Conservation (phyloP, 2,113 vertebrate species). For the Etia nguti region DNA sequence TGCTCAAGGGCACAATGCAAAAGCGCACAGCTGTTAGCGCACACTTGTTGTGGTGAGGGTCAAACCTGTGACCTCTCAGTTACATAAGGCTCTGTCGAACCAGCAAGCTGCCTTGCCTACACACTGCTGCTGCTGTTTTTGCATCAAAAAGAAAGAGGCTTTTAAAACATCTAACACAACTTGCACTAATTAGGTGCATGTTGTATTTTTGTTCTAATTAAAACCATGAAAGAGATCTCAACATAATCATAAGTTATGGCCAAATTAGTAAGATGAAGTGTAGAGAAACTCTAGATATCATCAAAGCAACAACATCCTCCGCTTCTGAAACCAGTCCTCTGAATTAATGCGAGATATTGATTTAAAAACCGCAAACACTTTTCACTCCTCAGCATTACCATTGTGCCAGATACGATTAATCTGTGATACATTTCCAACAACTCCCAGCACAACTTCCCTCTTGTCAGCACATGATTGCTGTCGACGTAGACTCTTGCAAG, state of each 20-base stretch:
- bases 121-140: background rate
- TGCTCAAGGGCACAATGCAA: slow-evolving; percentile 26
- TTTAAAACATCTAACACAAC: background rate
- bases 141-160: slow-evolving; percentile 11
- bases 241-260: background rate
- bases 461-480: background rate
- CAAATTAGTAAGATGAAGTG: background rate
- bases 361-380: background rate
- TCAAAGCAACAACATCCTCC: background rate
- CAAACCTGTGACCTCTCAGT: slow-evolving; percentile 17
- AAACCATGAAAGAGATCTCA: background rate
- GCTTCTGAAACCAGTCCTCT: background rate
- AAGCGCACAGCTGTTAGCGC: slow-evolving; percentile 23
- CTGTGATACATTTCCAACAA: background rate
- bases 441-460: slow-evolving; percentile 5
- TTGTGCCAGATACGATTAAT: slow-evolving; percentile 11
- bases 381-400: background rate
- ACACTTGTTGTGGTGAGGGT: background rate
- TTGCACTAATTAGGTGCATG: background rate
- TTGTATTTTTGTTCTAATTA: background rate
- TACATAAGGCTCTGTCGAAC: slow-evolving; percentile 13
- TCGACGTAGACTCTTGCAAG: background rate
- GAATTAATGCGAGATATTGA: background rate
- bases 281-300: background rate
- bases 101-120: slow-evolving; percentile 20